phyloP scores from a whole-genome alignment of 2,113 vertebrate species.

The Gnathonemus longibarbis region DNA sequence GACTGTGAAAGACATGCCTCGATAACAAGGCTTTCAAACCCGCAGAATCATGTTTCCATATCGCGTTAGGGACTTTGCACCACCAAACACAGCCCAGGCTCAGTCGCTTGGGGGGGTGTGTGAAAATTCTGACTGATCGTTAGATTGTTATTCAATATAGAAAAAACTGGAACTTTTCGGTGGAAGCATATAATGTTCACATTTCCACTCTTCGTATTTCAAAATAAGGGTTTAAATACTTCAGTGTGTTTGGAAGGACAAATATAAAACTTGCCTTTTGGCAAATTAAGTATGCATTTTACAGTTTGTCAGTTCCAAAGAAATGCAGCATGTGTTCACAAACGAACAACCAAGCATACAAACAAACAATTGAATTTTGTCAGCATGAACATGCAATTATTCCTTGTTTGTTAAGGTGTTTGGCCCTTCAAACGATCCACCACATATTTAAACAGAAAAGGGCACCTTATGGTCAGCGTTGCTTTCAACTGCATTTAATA shows the following conservation, averaged over 20 bases:
- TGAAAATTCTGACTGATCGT: background rate
- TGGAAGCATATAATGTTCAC: background rate
- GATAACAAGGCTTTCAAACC: conserved; percentile 2
- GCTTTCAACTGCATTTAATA: background rate
- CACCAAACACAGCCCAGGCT: background rate
- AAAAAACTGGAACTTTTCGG: background rate
- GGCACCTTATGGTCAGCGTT: background rate
- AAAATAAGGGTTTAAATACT: background rate
- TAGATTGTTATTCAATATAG: background rate
- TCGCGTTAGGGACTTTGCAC: background rate
- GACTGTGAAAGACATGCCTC: background rate
- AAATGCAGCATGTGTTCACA: background rate
- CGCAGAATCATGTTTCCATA: conserved; percentile 4
- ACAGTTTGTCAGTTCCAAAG: background rate
- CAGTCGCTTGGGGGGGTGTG: background rate
- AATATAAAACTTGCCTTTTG: background rate
- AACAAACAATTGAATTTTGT: background rate
- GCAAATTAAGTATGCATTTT: background rate
- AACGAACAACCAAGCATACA: background rate
- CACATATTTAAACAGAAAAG: background rate
- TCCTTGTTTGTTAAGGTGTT: background rate
- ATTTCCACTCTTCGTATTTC: background rate
- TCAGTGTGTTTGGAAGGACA: background rate
- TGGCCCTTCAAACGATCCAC: background rate
- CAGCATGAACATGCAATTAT: background rate